Percentiles rank a stretch among this genome's conserved stretches.
Evolutionary conservation across 2,888 invertebrate genomes (phyloP).

Genomic region (Sphecodes monilicornis): DNA sequence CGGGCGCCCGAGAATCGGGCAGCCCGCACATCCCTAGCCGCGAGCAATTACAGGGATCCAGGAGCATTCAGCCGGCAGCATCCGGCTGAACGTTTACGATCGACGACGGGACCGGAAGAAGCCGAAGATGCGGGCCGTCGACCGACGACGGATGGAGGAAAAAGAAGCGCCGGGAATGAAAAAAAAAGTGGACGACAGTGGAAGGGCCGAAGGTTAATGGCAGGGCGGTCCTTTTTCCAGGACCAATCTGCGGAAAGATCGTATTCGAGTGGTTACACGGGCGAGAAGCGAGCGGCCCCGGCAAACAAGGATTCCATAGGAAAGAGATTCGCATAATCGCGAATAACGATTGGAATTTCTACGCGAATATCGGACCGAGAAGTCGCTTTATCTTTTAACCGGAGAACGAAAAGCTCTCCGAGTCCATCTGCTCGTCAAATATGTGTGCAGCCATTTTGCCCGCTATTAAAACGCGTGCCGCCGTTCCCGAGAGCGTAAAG

Average conservation of each 20-base stretch:
- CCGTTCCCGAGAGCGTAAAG: slow-evolving; percentile 27
- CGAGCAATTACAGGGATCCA: background rate
- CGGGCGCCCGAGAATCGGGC: too few relatives aligned
- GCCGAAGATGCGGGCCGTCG: background rate
- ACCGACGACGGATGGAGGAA: background rate
- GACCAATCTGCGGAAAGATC: background rate
- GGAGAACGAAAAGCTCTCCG: background rate
- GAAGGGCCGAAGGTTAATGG: background rate
- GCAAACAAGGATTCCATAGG: background rate
- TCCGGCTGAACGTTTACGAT: background rate
- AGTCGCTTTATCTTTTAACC: background rate
- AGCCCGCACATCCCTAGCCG: too few relatives aligned
- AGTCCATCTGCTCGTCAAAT: background rate
- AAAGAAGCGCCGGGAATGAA: background rate
- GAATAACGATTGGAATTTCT: background rate
- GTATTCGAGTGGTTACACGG: background rate
- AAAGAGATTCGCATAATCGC: background rate
- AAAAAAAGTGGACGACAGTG: background rate
- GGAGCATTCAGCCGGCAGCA: background rate
- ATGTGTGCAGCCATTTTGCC: background rate
- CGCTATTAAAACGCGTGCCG: background rate
- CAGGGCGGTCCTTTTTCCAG: background rate
- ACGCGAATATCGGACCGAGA: background rate
- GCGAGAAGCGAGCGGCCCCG: background rate
- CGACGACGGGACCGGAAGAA: background rate